Evolutionary conservation across 2,797 vertebrate genomes (phyloP).

Genomic region (Tenualosa thibaudeaui): DNA sequence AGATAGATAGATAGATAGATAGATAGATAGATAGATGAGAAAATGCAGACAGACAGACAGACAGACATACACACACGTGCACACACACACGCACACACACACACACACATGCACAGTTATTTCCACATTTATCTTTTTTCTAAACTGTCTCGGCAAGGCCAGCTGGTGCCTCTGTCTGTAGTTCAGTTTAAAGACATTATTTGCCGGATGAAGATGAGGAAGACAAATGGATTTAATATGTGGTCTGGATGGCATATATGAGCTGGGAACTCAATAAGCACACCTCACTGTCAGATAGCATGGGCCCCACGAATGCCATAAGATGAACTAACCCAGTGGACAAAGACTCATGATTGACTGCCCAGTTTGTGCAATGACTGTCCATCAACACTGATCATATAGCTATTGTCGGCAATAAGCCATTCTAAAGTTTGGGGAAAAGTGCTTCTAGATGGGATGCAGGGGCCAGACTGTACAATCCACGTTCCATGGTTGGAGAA

Average conservation of each 20-base stretch:
- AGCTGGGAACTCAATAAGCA: neutral
- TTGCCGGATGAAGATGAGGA: neutral
- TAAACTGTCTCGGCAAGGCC: neutral
- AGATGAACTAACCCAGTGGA: neutral
- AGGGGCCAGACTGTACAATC: neutral
- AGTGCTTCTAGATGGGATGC: neutral
- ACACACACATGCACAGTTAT: neutral
- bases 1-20: too few species aligned
- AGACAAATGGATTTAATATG: conserved; percentile 21
- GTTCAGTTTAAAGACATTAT: neutral
- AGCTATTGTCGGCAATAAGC: neutral
- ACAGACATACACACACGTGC: neutral
- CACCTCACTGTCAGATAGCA: neutral
- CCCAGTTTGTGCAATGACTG: neutral
- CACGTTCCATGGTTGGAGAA: neutral
- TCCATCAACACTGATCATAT: neutral
- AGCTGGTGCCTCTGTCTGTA: neutral
- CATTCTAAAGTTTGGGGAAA: neutral
- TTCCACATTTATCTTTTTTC: neutral
- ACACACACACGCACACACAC: neutral
- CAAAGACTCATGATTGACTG: neutral
- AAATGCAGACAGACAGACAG: neutral
- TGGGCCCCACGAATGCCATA: neutral
- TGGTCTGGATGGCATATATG: neutral
- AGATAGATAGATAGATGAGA: conserved; percentile 28